phyloP scores from a whole-genome alignment of 2,888 invertebrate species.

The Pherbina coryleti region DNA sequence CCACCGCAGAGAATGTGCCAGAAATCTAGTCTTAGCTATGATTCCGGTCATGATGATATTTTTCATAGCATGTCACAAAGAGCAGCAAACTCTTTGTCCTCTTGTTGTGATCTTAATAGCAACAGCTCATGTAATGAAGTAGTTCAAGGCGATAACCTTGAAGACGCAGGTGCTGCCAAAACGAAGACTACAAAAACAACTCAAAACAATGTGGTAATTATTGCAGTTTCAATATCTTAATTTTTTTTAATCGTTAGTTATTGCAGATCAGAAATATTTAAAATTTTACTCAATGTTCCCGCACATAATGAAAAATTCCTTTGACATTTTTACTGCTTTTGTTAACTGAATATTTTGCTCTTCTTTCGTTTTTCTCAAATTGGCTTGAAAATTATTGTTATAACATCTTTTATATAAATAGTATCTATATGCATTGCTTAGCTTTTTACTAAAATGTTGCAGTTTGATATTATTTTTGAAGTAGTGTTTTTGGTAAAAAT shows the following conservation, averaged over 20 bases:
- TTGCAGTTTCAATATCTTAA: neutral
- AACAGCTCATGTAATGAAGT: neutral
- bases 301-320: neutral
- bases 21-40: constrained; percentile 61
- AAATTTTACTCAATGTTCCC: neutral
- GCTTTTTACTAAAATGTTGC: too few species aligned
- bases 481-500: too few species aligned
- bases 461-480: too few species aligned
- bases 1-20: constrained; percentile 43
- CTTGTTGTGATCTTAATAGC: neutral
- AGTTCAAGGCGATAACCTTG: neutral
- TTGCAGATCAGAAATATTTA: neutral
- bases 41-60: constrained; percentile 65
- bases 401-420: too few species aligned
- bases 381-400: too few species aligned
- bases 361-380: too few species aligned
- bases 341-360: neutral
- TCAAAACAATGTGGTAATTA: constrained; percentile 17
- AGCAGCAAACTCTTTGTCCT: constrained; percentile 14
- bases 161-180: neutral
- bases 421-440: too few species aligned
- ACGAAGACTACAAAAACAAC: neutral
- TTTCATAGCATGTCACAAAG: constrained; percentile 58
- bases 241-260: neutral
- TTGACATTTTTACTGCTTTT: neutral